Percentiles rank a stretch among this genome's conserved stretches.
Conservation (phyloP, 2,113 vertebrate species). For the Chaenocephalus aceratus region DNA sequence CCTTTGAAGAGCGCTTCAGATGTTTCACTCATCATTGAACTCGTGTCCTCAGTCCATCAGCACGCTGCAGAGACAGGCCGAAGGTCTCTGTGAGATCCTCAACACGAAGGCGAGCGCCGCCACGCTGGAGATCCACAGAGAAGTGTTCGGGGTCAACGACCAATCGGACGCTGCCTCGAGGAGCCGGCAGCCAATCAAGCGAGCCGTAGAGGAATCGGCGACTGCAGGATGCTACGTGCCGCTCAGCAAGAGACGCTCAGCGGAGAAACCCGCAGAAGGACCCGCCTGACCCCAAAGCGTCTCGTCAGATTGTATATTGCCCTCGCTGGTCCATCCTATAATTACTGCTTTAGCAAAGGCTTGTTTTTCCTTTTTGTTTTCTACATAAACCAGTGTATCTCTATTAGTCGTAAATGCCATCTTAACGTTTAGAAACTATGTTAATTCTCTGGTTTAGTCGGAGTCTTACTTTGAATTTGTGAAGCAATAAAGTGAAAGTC, state of each 20-base stretch:
- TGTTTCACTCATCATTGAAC: rapidly evolving
- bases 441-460: no score
- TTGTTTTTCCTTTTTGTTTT: no score
- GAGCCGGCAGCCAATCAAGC: slow-evolving; percentile 59
- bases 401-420: no score
- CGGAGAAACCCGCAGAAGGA: slow-evolving; percentile 9
- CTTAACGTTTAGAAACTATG: no score
- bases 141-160: slow-evolving; percentile 60
- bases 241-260: slow-evolving; percentile 17
- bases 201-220: slow-evolving; percentile 59
- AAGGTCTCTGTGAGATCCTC: slow-evolving; percentile 88
- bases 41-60: slow-evolving; percentile 83
- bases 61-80: slow-evolving; percentile 85
- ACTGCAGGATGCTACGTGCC: slow-evolving; percentile 55
- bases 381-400: no score
- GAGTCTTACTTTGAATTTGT: no score
- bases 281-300: rapidly evolving
- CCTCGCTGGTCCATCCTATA: no score
- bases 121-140: slow-evolving; percentile 81
- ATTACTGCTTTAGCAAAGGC: no score
- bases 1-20: no score
- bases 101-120: slow-evolving; percentile 81
- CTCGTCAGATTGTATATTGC: no score
- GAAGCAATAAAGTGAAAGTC: no score
- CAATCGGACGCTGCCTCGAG: slow-evolving; percentile 2